Conservation (phyloP, 2,888 invertebrate genomes). For the Drosophila greeni region DNA sequence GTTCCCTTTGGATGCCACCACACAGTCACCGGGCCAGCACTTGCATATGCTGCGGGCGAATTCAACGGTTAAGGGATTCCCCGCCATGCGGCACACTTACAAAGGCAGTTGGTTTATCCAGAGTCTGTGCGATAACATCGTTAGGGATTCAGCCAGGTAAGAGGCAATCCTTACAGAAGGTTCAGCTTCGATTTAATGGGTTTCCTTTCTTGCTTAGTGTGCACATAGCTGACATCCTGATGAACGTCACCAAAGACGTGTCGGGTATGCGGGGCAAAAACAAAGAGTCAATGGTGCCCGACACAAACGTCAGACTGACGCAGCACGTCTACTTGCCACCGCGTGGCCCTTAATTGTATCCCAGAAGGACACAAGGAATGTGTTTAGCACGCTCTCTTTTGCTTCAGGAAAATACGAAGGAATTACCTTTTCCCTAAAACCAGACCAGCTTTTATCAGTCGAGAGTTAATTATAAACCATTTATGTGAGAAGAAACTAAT, state of each 20-base stretch:
- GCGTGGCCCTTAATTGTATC: background rate
- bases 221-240: conserved; percentile 30
- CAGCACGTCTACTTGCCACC: conserved; percentile 71
- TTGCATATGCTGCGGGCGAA: conserved; percentile 74
- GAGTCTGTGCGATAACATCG: conserved; percentile 70
- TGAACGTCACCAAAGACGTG: conserved; percentile 25
- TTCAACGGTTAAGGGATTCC: conserved; percentile 76
- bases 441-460: no score
- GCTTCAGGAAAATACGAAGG: background rate
- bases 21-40: conserved; percentile 41
- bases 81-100: conserved; percentile 72
- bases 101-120: conserved; percentile 78
- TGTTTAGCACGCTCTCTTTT: background rate
- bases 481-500: no score
- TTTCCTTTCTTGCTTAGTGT: background rate
- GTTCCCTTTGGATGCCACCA: conserved; percentile 43
- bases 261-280: conserved; percentile 24
- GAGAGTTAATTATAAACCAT: no score
- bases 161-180: background rate
- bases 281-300: conserved; percentile 30
- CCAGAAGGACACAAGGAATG: no score
- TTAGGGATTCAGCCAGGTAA: conserved; percentile 63
- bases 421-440: no score
- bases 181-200: no score
- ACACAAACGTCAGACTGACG: conserved; percentile 53